Conservation (phyloP, 2,113 vertebrate species). For the Dasyprocta punctata region DNA sequence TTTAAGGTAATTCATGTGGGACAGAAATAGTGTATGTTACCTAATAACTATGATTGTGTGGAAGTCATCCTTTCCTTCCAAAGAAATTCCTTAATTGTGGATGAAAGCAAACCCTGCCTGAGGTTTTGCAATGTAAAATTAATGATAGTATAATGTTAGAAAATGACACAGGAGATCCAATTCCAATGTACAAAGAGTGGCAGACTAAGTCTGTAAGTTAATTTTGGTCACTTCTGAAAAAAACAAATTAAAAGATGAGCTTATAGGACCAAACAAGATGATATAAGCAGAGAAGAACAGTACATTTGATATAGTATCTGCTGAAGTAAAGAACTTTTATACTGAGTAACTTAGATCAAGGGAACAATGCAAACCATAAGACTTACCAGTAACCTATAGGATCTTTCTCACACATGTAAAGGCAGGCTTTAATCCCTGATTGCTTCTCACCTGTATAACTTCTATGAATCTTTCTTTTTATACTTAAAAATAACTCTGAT, state of each 20-base stretch:
- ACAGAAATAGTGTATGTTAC: slow-evolving; percentile 42
- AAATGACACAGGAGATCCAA: background rate
- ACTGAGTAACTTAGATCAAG: background rate
- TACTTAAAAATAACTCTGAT: background rate
- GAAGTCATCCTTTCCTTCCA: slow-evolving; percentile 11
- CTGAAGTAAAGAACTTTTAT: background rate
- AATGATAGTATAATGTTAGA: background rate
- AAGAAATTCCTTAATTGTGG: background rate
- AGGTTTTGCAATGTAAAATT: background rate
- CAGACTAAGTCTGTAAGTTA: background rate
- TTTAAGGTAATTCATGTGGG: slow-evolving; percentile 35
- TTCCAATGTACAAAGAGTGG: background rate
- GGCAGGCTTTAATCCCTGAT: background rate
- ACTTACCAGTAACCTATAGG: background rate
- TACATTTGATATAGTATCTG: background rate
- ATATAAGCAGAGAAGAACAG: background rate
- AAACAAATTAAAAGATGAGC: background rate
- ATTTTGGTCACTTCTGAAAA: background rate
- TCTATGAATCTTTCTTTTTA: background rate
- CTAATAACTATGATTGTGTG: background rate
- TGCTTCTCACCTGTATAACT: background rate
- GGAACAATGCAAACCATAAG: background rate
- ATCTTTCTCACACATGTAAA: background rate
- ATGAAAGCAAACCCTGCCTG: background rate
- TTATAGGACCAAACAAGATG: background rate